Evolutionary conservation across 2,797 vertebrate species (phyloP), one percentile per base, ranked within the genome.

Genomic region (Coccyzus lansbergi): DNA sequence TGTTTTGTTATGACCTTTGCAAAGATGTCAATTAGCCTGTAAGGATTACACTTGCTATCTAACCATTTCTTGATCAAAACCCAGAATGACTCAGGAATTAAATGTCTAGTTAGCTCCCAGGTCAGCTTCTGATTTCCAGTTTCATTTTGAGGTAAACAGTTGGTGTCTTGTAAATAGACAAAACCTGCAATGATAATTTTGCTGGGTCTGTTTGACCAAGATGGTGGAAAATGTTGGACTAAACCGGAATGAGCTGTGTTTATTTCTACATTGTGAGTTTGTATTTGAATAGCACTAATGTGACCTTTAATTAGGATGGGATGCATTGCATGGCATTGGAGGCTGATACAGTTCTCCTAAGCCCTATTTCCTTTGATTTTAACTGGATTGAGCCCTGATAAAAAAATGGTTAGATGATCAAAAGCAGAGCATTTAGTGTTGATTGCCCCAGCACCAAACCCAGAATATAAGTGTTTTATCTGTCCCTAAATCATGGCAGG

Each of bases 401-500:
- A 77, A 31, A 52, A 52, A 24, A 18, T 38, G 6, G 40, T 56
- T 82, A 33, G 58, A 75, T 46, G 58, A 69, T 81, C 58, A 70
- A 36, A 77, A 72, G 28, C 22, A 31, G 38, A 4, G 14, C 26
- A 26, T 44, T n/a, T 77, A 33, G 17, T 46, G 49, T 69, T 59
- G n/a, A 70, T 24, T 17, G 70, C 20, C 19, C n/a, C 15, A 83
- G 52, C 60, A 58, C 44, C 67, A 68, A 87, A 56, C 5, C 19
- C 85, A 63, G 56, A 86, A 67, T 64, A 75, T 53, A 90, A 72
- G 38, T 56, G 52, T 67, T 91, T 42, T 62, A 62, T 78, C 34
- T 59, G 34, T 82, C 67, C 87, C 51, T 82, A 83, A 94, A 34
- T 86, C 64, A 58, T 79, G 70, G 58, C 86, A 70, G 79, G 91